phyloP scores from a whole-genome alignment of 2,888 invertebrate genomes.

The Campaea margaritaria region DNA sequence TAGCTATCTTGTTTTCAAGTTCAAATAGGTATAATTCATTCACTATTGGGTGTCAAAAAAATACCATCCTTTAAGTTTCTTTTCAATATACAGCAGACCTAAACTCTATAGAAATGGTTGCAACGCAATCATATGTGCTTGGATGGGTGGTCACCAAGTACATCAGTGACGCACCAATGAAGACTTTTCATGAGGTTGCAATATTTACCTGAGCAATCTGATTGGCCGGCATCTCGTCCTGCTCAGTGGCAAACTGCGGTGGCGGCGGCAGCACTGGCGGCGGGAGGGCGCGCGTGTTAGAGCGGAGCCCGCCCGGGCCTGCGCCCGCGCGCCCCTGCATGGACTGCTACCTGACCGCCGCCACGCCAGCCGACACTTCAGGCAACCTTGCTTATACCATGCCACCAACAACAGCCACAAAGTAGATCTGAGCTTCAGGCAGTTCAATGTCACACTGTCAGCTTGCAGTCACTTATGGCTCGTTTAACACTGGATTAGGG shows the following conservation, averaged over 20 bases:
- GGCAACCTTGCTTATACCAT: constrained; percentile 38
- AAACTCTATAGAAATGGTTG: too few species aligned
- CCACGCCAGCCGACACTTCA: constrained; percentile 54
- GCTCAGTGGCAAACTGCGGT: constrained; percentile 77
- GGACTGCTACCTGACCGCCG: constrained; percentile 71
- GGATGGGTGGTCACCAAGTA: too few species aligned
- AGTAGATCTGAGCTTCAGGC: constrained; percentile 4
- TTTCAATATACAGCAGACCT: too few species aligned
- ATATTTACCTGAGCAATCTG: constrained; percentile 78
- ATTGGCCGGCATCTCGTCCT: constrained; percentile 81
- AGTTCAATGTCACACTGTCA: constrained; percentile 2
- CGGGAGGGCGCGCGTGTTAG: constrained; percentile 80
- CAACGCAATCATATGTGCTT: too few species aligned
- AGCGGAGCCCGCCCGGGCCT: constrained; percentile 79
- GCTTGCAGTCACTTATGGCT: neutral
- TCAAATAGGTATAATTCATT: too few species aligned
- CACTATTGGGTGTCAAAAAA: too few species aligned
- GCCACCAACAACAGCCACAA: constrained; percentile 28
- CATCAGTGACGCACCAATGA: too few species aligned
- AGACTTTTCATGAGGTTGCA: too few species aligned
- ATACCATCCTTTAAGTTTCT: too few species aligned
- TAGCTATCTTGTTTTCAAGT: too few species aligned
- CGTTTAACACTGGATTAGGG: too few species aligned
- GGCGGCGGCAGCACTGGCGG: constrained; percentile 79
- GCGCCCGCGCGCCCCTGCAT: constrained; percentile 83